Conservation (phyloP, 1,140 invertebrate genomes). For the Trachymyrmex cornetzi region DNA sequence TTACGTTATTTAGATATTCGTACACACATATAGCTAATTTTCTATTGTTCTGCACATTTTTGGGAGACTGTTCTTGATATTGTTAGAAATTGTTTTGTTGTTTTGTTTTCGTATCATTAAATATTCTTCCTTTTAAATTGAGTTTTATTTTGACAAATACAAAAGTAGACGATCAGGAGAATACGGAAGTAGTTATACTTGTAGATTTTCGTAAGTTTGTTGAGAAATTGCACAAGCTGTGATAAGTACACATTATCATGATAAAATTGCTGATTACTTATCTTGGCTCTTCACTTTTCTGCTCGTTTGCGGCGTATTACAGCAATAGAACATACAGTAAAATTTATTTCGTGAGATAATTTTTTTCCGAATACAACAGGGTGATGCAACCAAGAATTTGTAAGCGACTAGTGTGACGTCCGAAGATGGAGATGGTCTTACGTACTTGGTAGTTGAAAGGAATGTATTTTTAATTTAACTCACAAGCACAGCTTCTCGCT, state of each 20-base stretch:
- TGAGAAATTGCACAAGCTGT: not conserved
- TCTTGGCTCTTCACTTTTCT: not conserved
- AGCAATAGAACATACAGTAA: slow-evolving; percentile 8
- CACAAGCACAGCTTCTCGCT: slow-evolving; percentile 33
- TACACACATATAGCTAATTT: not conserved
- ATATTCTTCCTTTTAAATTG: not conserved
- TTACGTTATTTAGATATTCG: not conserved
- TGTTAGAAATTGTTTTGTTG: not conserved
- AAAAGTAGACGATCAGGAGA: not conserved
- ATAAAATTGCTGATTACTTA: not conserved
- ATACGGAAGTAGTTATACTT: not conserved
- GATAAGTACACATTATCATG: not conserved
- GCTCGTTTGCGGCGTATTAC: not conserved
- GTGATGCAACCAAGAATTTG: slow-evolving; percentile 13
- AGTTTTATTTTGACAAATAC: slow-evolving; percentile 9
- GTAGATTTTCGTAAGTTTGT: not conserved
- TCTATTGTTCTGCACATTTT: not conserved
- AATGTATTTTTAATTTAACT: slow-evolving; percentile 71
- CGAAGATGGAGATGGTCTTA: slow-evolving; percentile 23
- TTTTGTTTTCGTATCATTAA: not conserved
- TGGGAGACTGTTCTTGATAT: not conserved
- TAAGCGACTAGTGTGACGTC: slow-evolving; percentile 17
- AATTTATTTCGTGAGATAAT: slow-evolving; percentile 39
- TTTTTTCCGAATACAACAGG: slow-evolving; percentile 2
- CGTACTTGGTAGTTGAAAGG: slow-evolving; percentile 29